A percentile compares a stretch with the other conserved stretches of the same genome.
Evolutionary conservation across 2,113 vertebrate species (phyloP).

Genomic region (Eretmodus cyanostictus): DNA sequence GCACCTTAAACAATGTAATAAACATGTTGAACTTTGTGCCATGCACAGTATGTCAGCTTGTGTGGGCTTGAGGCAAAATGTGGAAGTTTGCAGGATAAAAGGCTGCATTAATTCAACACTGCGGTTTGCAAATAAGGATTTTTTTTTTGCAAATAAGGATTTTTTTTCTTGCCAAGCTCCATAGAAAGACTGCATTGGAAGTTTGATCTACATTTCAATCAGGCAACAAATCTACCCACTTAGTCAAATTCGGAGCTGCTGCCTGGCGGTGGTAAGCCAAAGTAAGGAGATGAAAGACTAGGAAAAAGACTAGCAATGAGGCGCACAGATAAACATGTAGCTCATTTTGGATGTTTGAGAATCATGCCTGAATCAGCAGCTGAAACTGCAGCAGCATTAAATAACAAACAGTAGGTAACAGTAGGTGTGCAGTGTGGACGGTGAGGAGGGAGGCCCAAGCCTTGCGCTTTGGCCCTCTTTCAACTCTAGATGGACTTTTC

Average conservation of each 20-base stretch:
- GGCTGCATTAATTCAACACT: not conserved
- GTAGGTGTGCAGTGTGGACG: not conserved
- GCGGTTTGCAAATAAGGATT: not conserved
- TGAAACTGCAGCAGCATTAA: not conserved
- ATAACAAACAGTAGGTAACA: not conserved
- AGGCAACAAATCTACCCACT: conserved; percentile 18
- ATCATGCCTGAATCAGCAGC: not conserved
- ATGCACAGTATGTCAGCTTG: not conserved
- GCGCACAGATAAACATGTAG: not conserved
- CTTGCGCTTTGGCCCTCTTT: not conserved
- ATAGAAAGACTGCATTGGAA: not conserved
- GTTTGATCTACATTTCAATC: conserved; percentile 21
- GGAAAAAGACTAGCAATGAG: not conserved
- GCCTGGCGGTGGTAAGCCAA: not conserved
- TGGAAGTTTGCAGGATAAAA: not conserved
- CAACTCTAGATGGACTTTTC: not conserved
- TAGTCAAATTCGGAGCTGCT: not conserved
- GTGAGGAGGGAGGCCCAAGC: not conserved
- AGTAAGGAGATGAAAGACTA: conserved; percentile 8
- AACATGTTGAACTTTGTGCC: not conserved
- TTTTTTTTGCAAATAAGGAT: not conserved
- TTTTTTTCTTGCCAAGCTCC: not conserved
- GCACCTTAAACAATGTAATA: not conserved
- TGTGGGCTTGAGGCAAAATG: not conserved
- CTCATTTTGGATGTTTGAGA: not conserved